Evolutionary conservation across 2,797 vertebrate genomes (phyloP).

Genomic region (Neostethus bicornis): DNA sequence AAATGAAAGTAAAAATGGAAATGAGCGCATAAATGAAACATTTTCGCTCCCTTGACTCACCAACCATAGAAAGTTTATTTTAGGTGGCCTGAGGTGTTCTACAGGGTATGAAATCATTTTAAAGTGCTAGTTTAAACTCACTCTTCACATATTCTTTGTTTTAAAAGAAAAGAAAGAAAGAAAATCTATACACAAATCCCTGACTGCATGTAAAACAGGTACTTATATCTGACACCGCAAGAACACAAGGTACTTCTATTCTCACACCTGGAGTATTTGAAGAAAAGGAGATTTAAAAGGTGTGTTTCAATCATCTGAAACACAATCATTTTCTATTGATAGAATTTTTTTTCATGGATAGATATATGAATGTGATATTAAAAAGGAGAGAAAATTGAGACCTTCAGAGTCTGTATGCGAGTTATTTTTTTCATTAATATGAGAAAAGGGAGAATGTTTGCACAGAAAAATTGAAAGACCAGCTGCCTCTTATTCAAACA

Average conservation of each 20-base stretch:
- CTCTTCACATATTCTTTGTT: constrained; percentile 14
- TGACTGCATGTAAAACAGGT: constrained; percentile 51
- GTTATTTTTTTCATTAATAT: constrained; percentile 3
- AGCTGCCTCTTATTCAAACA: constrained; percentile 10
- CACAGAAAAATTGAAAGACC: constrained; percentile 11
- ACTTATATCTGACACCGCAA: constrained; percentile 21
- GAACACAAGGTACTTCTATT: constrained; percentile 9
- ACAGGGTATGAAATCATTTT: constrained; percentile 34
- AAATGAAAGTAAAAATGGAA: constrained; percentile 15
- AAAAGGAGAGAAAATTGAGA: constrained; percentile 3
- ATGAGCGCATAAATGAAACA: constrained; percentile 38
- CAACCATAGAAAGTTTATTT: constrained; percentile 29
- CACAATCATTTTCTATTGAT: no score
- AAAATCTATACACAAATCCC: constrained; percentile 44
- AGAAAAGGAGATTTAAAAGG: no score
- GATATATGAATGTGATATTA: no score
- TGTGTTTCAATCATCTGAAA: no score
- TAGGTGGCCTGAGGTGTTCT: constrained; percentile 40
- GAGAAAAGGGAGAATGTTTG: constrained; percentile 13
- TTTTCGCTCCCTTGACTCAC: constrained; percentile 15
- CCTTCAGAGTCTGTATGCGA: constrained; percentile 17
- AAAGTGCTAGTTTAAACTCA: constrained; percentile 33
- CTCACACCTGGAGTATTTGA: constrained; percentile 1
- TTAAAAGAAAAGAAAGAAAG: no score
- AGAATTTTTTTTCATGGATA: no score